These are phyloP conservation scores for Aphelenchoides fujianensis DNA, from an alignment of 1,140 invertebrate species.

Conservation along the genomic window DNA sequence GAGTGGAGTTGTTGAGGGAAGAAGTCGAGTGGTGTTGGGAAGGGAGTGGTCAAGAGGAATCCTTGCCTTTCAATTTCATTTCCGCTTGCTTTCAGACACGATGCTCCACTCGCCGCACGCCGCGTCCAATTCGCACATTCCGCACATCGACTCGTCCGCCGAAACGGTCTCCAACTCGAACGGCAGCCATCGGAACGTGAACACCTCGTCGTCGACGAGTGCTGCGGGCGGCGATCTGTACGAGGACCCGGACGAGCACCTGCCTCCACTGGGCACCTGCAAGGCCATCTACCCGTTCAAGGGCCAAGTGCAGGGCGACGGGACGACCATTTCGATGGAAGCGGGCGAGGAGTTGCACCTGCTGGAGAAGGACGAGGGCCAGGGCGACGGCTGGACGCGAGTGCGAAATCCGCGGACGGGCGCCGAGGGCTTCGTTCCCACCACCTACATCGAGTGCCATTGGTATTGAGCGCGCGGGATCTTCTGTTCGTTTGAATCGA, in stretches of 20 bases:
- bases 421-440: slow-evolving; percentile 94
- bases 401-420: slow-evolving; percentile 74
- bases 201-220: slow-evolving; percentile 68
- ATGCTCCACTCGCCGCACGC: no score
- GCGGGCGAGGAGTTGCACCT: slow-evolving; percentile 89
- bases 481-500: no score
- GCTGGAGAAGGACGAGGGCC: slow-evolving; percentile 92
- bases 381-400: slow-evolving; percentile 97
- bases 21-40: no score
- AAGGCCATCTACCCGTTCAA: slow-evolving; percentile 85
- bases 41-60: no score
- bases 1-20: slow-evolving; percentile 12
- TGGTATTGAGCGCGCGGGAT: no score
- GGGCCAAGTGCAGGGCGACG: slow-evolving; percentile 85
- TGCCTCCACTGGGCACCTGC: slow-evolving; percentile 71
- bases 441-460: slow-evolving; percentile 76
- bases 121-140: slow-evolving; percentile 20
- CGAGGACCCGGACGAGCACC: slow-evolving; percentile 75
- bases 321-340: slow-evolving; percentile 83
- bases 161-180: slow-evolving; percentile 46
- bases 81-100: no score
- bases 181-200: slow-evolving; percentile 64
- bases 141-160: slow-evolving; percentile 43
- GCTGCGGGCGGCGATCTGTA: slow-evolving; percentile 37
- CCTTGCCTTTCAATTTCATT: no score